A percentile compares a stretch with the other conserved stretches of the same genome.
Evolutionary conservation across 2,797 vertebrate genomes (phyloP).

Genomic region (Enteromius trimaculatus): DNA sequence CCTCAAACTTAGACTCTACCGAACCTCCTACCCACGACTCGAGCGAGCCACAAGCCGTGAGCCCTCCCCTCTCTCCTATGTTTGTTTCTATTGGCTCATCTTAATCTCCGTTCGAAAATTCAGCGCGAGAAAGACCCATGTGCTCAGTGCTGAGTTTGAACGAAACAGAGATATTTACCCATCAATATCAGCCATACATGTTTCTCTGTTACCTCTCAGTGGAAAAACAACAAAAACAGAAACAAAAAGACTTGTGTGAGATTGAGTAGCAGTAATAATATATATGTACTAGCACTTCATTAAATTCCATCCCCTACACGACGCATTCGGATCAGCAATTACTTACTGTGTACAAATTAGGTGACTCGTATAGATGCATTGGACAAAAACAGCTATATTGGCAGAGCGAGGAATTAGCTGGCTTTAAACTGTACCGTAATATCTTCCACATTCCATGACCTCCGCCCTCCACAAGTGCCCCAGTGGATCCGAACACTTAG

Average conservation of each 20-base stretch:
- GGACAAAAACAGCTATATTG: constrained; percentile 6
- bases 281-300: constrained; percentile 77
- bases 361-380: constrained; percentile 12
- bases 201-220: constrained; percentile 37
- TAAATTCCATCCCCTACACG: constrained; percentile 70
- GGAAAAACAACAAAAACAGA: constrained; percentile 22
- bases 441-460: constrained; percentile 53
- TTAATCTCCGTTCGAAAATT: constrained; percentile 33
- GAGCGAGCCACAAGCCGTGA: constrained; percentile 39
- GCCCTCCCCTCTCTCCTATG: constrained; percentile 46
- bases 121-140: constrained; percentile 47
- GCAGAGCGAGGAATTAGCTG: constrained; percentile 19
- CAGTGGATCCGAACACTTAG: constrained; percentile 58
- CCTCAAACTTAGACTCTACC: constrained; percentile 29
- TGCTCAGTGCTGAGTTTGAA: constrained; percentile 36
- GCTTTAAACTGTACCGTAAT: constrained; percentile 32
- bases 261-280: constrained; percentile 51
- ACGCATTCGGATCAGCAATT: constrained; percentile 72
- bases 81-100: constrained; percentile 48
- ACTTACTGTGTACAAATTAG: constrained; percentile 59
- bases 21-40: constrained; percentile 42
- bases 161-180: constrained; percentile 14
- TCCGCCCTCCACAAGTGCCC: constrained; percentile 52
- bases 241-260: constrained; percentile 34
- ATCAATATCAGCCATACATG: constrained; percentile 27